A percentile compares a stretch with the other conserved stretches of the same genome.
These are phyloP conservation scores for Pseudonaja textilis DNA, from an alignment of 2,113 vertebrate genomes.

Conservation along the genomic window DNA sequence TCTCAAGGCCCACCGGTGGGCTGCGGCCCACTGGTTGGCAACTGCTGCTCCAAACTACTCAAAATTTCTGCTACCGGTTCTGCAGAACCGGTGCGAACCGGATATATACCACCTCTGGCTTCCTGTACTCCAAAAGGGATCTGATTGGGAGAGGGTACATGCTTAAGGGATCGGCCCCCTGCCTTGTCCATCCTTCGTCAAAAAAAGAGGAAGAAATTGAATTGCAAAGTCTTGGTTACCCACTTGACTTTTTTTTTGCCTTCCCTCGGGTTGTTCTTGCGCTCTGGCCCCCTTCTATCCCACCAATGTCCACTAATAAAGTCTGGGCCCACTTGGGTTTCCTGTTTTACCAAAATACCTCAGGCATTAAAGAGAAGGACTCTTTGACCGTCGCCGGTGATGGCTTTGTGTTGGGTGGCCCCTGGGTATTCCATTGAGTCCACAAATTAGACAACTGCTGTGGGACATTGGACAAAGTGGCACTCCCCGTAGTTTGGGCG, in stretches of 20 bases:
- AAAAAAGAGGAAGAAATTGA: not conserved
- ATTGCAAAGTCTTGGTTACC: not conserved
- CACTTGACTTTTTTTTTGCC: not conserved
- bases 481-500: accelerated
- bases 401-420: accelerated
- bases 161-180: not conserved
- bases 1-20: too few species aligned
- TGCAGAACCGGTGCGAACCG: too few species aligned
- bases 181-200: not conserved
- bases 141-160: too few species aligned
- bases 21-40: too few species aligned
- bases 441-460: not conserved
- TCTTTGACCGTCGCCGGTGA: accelerated
- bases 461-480: not conserved
- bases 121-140: too few species aligned
- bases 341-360: not conserved
- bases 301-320: not conserved
- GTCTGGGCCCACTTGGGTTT: not conserved
- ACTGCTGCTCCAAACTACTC: too few species aligned
- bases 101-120: too few species aligned
- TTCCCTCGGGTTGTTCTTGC: not conserved
- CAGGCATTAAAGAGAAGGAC: not conserved
- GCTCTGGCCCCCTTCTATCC: not conserved
- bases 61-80: too few species aligned
- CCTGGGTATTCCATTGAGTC: accelerated